Base-by-base conservation (phyloP, 2,797 vertebrate genomes). In the Arctocebus calabarensis region DNA sequence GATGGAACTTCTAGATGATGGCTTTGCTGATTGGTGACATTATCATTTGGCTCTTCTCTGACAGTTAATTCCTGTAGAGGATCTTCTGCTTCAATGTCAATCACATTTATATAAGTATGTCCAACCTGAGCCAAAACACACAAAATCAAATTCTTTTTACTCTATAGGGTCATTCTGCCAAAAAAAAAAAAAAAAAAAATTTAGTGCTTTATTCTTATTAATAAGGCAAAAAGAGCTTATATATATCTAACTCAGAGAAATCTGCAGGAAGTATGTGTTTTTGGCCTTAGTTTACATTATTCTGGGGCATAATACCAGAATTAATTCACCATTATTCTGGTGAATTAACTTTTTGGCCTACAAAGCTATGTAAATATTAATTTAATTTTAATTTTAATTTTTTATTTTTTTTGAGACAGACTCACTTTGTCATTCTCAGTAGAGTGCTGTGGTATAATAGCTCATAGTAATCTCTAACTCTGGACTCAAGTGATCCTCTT, bases 21-120 rank as follows among this genome's bases (percentile, higher is more conserved):
- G 62, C 68, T 71, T n/a, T 94, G 94, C 71, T 66, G 94, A 27
- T 71, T 40, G 55, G 37, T 11, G 83, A n/a, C 16, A 52, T 1
- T 7, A 48, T 75, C 94, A 70, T 96, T 92, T 52, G 83, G 88
- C 82, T 97, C 96, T 4, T 91, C 87, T 91, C 86, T 88, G 88
- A 48, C 10, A 2, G 98, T 97, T 43, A 99, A 96, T 93, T 98
- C 97, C 37, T 97, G 97, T 32, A 98, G 97, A 25, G 98, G 89
- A 17, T 98, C 96, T 81, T 66, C 82, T 27, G 98, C 98, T 96
- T 99, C 99, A 90, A 99, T 98, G 97, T 99, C 99, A 81, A 97
- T 96, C 84, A 99, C 99, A 94, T 98, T 98, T 95, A 99, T 96
- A 86, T 99, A 99, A 70, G 98, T 97, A n/a, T 22, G 98, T 45